Percentiles rank a stretch among this genome's conserved stretches.
These are phyloP conservation scores for Troides helena DNA, from an alignment of 2,888 invertebrate genomes.

Conservation along the genomic window DNA sequence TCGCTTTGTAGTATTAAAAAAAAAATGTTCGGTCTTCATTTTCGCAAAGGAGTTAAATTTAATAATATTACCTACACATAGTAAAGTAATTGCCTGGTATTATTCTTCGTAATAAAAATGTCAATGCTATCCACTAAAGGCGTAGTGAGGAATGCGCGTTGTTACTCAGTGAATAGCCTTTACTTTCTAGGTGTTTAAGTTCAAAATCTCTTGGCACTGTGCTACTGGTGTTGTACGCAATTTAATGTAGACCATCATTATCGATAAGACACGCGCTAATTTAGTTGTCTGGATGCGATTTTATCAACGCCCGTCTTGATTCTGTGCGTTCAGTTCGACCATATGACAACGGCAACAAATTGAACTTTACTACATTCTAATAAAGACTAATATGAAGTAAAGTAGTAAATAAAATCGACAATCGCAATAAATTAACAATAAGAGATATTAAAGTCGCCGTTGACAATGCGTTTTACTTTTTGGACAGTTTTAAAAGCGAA, in stretches of 20 bases:
- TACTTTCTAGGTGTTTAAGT: constrained; percentile 3
- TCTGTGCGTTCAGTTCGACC: constrained; percentile 31
- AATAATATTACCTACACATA: constrained; percentile 15
- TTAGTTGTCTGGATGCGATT: constrained; percentile 48
- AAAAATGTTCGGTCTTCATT: too few relatives aligned
- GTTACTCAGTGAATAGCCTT: constrained; percentile 2
- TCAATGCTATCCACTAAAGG: constrained; percentile 54
- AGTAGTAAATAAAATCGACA: constrained; percentile 2
- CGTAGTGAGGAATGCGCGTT: constrained; percentile 44
- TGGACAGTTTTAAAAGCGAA: constrained; percentile 7
- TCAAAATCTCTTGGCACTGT: constrained; percentile 10
- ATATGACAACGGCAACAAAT: constrained; percentile 7
- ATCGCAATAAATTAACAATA: constrained; percentile 25
- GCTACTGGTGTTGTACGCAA: constrained; percentile 28
- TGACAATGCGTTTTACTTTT: constrained; percentile 19
- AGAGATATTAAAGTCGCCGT: constrained; percentile 22
- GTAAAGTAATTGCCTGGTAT: constrained; percentile 64
- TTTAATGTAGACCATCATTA: constrained; percentile 63
- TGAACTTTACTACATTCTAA: constrained; percentile 8
- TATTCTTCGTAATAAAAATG: constrained; percentile 67
- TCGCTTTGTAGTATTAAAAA: too few relatives aligned
- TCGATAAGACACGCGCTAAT: constrained; percentile 73
- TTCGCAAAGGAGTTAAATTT: neutral
- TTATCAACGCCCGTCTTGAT: constrained; percentile 39
- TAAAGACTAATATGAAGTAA: constrained; percentile 9